Base-by-base conservation (phyloP, 2,888 invertebrate species). In the Drosophila neoperkinsi region DNA sequence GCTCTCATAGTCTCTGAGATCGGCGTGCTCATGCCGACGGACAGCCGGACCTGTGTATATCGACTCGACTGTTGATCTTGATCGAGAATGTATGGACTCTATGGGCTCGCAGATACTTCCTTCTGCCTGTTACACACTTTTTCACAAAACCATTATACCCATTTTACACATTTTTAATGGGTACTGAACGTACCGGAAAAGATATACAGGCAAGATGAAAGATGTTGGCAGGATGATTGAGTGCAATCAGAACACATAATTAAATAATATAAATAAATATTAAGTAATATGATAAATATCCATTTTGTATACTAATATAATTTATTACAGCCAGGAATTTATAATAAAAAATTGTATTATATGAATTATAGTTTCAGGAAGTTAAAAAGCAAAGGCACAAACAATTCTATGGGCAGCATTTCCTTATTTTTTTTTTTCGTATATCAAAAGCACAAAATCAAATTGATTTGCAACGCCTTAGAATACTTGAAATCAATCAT, bases 401-500 rank as follows among this genome's bases (percentile, higher is more conserved):
- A 3, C 13, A 1, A 31, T 52, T n/a, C 11, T 3, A 21, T 13
- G 1, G 16, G 1, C 4, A 21, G 46, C 13, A 21, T 9, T 9
- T 0, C 16, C 21, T 4, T 21, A 16, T 25, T 7, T 25, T 9
- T 16, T 9, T 16, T 46, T 25, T 11, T 21, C 7, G 36, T 18
- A 18, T 36, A 18, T 36, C 11, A 28, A 50, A 56, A 28, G 13
- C 13, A 57, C 50, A 56, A 64, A 58, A 46, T 58, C 7, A 36
- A 59, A 55, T 66, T 56, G 60, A 79, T 80, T 75, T 55, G 43
- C 52, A 62, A 64, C 21, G 58, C 58, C 43, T 38, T 28, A 51
- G 51, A 61, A 46, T 25, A 21, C 16, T 38, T 1, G 11, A 59
- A 21, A 59, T 53, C 36, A 56, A 56, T 56, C 31, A 25, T 31